phyloP scores from a whole-genome alignment of 2,888 invertebrate species.

The Ophioninae sp. region DNA sequence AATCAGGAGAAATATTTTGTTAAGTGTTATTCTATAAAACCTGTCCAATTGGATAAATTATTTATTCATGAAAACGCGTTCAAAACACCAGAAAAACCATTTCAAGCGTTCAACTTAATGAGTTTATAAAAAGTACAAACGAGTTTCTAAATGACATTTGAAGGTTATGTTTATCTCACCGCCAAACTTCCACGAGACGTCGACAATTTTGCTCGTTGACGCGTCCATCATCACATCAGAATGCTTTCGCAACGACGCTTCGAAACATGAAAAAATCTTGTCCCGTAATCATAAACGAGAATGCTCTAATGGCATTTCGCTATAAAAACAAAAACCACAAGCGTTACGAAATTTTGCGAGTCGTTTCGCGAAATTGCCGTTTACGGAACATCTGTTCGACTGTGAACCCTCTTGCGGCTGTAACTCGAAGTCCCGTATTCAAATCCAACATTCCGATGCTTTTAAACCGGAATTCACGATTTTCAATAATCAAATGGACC shows the following conservation, averaged over 20 bases:
- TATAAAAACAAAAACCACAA: background rate
- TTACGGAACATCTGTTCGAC: background rate
- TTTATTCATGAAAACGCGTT: background rate
- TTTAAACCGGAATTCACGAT: too few species aligned
- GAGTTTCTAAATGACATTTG: background rate
- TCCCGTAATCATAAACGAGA: background rate
- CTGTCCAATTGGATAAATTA: slow-evolving; percentile 6
- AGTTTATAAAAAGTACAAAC: background rate
- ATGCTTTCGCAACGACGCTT: background rate
- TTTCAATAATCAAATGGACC: background rate
- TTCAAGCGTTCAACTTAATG: background rate
- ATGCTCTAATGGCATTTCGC: background rate
- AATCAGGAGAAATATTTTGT: too few species aligned
- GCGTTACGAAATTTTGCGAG: too few species aligned
- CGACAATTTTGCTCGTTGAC: slow-evolving; percentile 70
- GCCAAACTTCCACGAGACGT: slow-evolving; percentile 78
- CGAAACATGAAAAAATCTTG: slow-evolving; percentile 8
- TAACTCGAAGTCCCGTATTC: background rate
- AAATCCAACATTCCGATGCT: too few species aligned
- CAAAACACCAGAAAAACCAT: too few species aligned
- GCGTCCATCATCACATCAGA: slow-evolving; percentile 69
- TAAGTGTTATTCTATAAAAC: slow-evolving; percentile 24
- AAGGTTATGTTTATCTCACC: slow-evolving; percentile 69
- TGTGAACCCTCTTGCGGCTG: background rate
- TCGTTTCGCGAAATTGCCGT: background rate